A percentile compares a stretch with the other conserved stretches of the same genome.
Conservation (phyloP, 2,797 vertebrate species). For the Sternarchorhynchus goeldii region DNA sequence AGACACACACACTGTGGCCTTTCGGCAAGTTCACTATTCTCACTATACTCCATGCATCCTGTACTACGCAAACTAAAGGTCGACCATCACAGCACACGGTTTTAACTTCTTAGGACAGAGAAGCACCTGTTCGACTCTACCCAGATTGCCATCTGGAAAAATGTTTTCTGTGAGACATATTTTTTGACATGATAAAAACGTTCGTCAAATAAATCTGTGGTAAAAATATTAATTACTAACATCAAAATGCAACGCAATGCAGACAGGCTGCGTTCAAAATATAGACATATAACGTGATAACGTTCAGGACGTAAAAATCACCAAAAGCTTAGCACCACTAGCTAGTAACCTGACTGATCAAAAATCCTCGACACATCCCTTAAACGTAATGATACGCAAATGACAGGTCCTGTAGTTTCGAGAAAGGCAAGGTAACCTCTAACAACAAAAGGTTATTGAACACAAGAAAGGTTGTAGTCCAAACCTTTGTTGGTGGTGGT, state of each 20-base stretch:
- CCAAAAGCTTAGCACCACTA: background rate
- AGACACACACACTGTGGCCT: background rate
- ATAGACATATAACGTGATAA: too few species aligned
- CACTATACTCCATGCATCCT: background rate
- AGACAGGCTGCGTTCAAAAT: too few species aligned
- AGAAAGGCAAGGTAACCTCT: conserved; percentile 15
- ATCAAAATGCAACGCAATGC: too few species aligned
- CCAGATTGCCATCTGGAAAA: too few species aligned
- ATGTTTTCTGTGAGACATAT: too few species aligned
- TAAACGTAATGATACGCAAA: conserved; percentile 34
- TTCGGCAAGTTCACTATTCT: background rate
- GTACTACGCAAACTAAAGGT: background rate
- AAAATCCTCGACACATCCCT: conserved; percentile 11
- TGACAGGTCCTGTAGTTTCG: conserved; percentile 4
- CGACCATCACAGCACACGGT: too few species aligned
- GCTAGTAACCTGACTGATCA: conserved; percentile 8
- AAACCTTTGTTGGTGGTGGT: conserved; percentile 32
- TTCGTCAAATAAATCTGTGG: too few species aligned
- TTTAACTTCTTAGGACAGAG: too few species aligned
- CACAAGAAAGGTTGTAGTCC: conserved; percentile 48
- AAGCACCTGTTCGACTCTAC: too few species aligned
- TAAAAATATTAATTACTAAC: too few species aligned
- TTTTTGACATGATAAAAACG: too few species aligned
- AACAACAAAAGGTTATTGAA: conserved; percentile 29
- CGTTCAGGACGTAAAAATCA: background rate